Evolutionary conservation across 2,888 invertebrate species (phyloP).

Genomic region (Tinea pellionella): DNA sequence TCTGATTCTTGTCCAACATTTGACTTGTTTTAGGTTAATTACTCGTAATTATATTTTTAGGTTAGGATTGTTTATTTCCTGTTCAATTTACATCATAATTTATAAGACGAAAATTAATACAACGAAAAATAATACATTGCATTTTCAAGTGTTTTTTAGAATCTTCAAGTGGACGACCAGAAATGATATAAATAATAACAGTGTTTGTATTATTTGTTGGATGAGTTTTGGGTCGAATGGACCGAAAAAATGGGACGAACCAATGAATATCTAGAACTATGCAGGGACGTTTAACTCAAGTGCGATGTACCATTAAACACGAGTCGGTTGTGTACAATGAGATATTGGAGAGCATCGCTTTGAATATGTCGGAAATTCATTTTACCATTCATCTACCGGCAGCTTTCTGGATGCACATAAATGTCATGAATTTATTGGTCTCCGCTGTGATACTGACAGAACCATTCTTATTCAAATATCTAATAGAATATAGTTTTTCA

Average conservation of each 20-base stretch:
- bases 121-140: too few species aligned
- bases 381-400: background rate
- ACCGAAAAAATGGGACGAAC: background rate
- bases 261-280: constrained; percentile 35
- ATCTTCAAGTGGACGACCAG: too few species aligned
- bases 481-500: background rate
- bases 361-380: background rate
- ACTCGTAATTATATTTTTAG: too few species aligned
- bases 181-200: too few species aligned
- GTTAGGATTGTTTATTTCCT: too few species aligned
- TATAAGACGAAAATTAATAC: too few species aligned
- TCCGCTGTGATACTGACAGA: background rate
- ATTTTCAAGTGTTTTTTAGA: too few species aligned
- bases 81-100: too few species aligned
- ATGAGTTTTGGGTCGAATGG: background rate
- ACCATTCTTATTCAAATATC: background rate
- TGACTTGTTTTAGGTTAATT: too few species aligned
- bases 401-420: background rate
- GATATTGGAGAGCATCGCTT: constrained; percentile 3
- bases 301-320: constrained; percentile 15
- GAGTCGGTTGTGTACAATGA: constrained; percentile 4
- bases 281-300: constrained; percentile 40
- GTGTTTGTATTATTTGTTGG: too few species aligned
- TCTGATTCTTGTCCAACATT: too few species aligned
- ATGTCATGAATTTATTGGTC: background rate